Base-by-base conservation (phyloP, 2,888 invertebrate genomes). In the Andrena fulva region DNA sequence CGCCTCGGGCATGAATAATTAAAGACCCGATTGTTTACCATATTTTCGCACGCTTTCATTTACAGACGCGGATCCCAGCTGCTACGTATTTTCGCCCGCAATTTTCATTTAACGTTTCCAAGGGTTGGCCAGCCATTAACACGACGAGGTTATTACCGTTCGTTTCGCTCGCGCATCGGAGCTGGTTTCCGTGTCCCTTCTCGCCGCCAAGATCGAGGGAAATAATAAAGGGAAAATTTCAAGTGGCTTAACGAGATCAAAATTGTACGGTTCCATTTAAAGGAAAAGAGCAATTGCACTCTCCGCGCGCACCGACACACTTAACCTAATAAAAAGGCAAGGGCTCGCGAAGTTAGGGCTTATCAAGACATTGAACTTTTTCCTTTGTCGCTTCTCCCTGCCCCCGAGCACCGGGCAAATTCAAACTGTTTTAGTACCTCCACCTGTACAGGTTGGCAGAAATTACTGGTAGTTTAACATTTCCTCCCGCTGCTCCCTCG, bases 171-270 rank as follows among this genome's bases (percentile, higher is more conserved):
- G 42, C 16, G 42, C 42, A 42, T 42, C 42, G 42, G 42, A 4
- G 0, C 4, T 16, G 20, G 54, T 56, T 24, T 12, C 24, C 27
- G 20, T 42, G 7, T 10, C 42, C 27, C 50, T 33, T 24, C 20
- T 12, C 10, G 1, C 16, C 7, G 35, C 35, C 24, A 8, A n/a
- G 35, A 27, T 10, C 3, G 27, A 4, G 35, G 52, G 27, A 29
- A 54, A 63, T 70, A 50, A 62, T 50, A 50, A 16, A 24, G 33
- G 10, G 56, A 20, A 64, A 35, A 31, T 64, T 66, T 8, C 20
- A 24, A 56, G 60, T 3, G 6, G 66, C 60, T 74, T 52, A 52
- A 67, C 35, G 29, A n/a, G 73, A 77, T 42, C 48, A 77, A 52
- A 77, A 42, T 62, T 67, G 52, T 33, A 67, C 35, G 67, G 62